Base-by-base conservation (phyloP, 2,888 invertebrate genomes). In the Metellina segmentata region DNA sequence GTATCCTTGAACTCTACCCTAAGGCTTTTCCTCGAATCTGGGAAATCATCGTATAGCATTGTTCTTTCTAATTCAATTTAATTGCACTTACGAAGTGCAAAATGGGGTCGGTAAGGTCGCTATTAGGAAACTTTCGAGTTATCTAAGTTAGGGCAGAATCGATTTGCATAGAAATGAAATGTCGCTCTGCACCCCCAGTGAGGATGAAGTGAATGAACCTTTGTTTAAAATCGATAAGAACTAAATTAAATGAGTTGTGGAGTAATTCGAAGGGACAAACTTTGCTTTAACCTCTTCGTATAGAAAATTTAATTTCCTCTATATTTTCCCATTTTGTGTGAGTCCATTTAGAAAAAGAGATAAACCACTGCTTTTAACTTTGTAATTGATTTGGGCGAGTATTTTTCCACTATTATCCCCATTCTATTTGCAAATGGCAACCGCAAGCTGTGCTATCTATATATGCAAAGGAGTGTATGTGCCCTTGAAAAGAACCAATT, bases 351-450 rank as follows among this genome's bases (percentile, higher is more conserved):
- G 19, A 85, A 74, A 75, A 72, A 71, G 53, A 79, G 79, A 79
- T 81, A 81, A 87, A 87, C 52, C 87, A 52, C 53, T 34, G 20
- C 72, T 71, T 71, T 81, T 87, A 79, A 79, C 87, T 79, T 78
- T 72, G 87, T 87, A 87, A 87, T 87, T 87, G 87, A 71, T 52
- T 87, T 79, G 87, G 48, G 53, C 19, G 53, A 87, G 7, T 11
- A 49, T 70, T 78, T 69, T 77, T 85, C 19, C 48, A n/a, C 13
- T 79, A n/a, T 83, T 72, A 52, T 20, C 79, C 52, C 79, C 20
- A 34, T 87, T 79, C 87, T 87, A 20, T 79, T 87, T 81, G 79
- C 72, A 79, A 81, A 79, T 72, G 79, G 87, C 79, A 79, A 87
- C 87, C 87, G 19, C 87, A 87, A 71, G 53, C 52, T 52, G 52